Base-by-base conservation (phyloP, 2,797 vertebrate species). In the Ceyx erithaca region DNA sequence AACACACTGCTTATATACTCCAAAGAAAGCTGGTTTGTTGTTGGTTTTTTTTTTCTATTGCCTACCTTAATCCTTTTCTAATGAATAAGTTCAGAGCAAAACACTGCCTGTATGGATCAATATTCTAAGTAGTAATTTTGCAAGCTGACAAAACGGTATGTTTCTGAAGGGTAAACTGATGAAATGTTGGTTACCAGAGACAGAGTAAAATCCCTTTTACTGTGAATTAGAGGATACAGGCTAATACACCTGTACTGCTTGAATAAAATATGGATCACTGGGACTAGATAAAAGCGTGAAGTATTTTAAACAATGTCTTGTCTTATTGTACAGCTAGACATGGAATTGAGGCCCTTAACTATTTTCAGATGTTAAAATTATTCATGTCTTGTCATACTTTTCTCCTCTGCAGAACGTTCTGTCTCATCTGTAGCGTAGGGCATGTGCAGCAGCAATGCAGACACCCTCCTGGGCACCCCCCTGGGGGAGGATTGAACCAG, bases 21-120 rank as follows among this genome's bases (percentile, higher is more conserved):
- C 66, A 68, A 80, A 89, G 93, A 73, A 33, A 11, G 48, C 54
- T 80, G 26, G 4, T 21, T 17, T 15, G 59, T 37, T 35, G n/a
- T 37, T 4, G 4, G 10, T 37, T 57, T 49, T 66, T 61, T 37
- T 49, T 63, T 62, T 1, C 26, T 17, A 10, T 83, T 82, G 52
- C 77, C 57, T 41, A 88, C 70, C 80, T 93, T 94, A 94, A 96
- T 97, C 73, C 52, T 79, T 83, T 93, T 66, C 86, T 92, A 93
- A 95, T 89, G 82, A 94, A 64, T 70, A 89, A 90, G 71, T 85
- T 94, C 83, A 82, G 71, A 85, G 37, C 54, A 87, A 80, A 93
- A 85, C 41, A 62, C 49, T 89, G 78, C 49, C 83, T 33, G 54
- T 40, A 58, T 21, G 52, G 80, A 95, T 95, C 94, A 41, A 94